Percentiles rank a stretch among this genome's conserved stretches.
These are phyloP conservation scores for Melanogrammus aeglefinus DNA, from an alignment of 2,797 vertebrate genomes.

Conservation along the genomic window DNA sequence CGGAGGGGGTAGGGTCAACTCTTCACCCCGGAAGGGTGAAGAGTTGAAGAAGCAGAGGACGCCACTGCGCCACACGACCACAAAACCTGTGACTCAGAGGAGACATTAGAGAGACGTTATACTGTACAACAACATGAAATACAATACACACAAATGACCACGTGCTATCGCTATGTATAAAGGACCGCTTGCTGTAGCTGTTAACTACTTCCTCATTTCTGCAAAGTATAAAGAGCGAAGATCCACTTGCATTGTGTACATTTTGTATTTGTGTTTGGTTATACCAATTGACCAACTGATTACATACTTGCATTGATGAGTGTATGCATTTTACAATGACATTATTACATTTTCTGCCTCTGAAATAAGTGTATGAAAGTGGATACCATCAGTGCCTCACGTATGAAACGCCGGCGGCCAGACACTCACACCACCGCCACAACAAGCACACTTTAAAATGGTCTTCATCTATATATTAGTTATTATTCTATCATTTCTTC, in stretches of 20 bases:
- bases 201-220: not conserved
- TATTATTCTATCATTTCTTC: too few species aligned
- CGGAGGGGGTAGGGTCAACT: too few species aligned
- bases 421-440: too few species aligned
- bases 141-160: not conserved
- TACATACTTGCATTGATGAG: too few species aligned
- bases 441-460: too few species aligned
- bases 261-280: not conserved
- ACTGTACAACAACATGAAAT: not conserved
- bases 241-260: not conserved
- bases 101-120: not conserved
- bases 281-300: not conserved
- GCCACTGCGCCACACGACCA: constrained; percentile 10
- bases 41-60: constrained; percentile 19
- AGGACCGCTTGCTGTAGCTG: not conserved
- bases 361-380: too few species aligned
- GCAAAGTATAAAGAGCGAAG: not conserved
- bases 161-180: not conserved
- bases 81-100: constrained; percentile 1
- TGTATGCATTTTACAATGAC: too few species aligned
- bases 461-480: too few species aligned
- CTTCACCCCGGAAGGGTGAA: not conserved
- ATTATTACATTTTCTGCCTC: too few species aligned
- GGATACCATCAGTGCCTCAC: too few species aligned
- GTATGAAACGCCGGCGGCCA: too few species aligned